Evolutionary conservation across 1,140 invertebrate genomes (phyloP), one percentile per base, ranked within the genome.

Genomic region (Rhagoletis pomonella): DNA sequence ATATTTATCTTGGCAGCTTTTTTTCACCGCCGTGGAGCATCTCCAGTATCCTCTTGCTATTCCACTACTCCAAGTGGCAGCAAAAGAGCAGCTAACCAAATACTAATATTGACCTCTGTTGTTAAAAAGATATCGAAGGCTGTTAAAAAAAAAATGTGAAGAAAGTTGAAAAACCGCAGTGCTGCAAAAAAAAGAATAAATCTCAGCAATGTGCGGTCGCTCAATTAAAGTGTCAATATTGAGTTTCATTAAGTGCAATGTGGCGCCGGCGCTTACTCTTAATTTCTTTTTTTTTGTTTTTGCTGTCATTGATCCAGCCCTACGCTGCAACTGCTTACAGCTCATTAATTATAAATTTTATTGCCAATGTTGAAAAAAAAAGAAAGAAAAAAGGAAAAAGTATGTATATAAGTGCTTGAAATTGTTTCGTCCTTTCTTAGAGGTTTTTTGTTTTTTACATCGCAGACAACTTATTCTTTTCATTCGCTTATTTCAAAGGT

Each of bases 221-320:
- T 62, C 12, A 81, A 81, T 81, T 81, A 55, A 81, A 58, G 44
- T 81, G 50, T 81, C 73, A 81, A 81, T 50, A 81, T 55, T 81
- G 73, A 12, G 9, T 81, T 81, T 50, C 17, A 58, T 81, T 81
- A 55, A 19, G 69, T 42, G 44, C 69, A 47, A 42, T 47, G 42
- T 42, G 29, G 17, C 2, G 42, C 44, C 17, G 44, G 10, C 6
- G 17, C 73, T 29, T 9, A 10, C 19, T 47, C 17, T 29, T 29
- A 29, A 29, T 29, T 29, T 29, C 29, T 29, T 29, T 29, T 5
- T 44, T 47, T 10, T 47, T n/a, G 17, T 50, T 81, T 81, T 81
- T 55, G 4, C n/a, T 50, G 6, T 44, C 5, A 29, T 10, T 58
- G 2, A 6, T 81, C 47, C 42, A 58, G n/a, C 42, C 5, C 5